Conservation (phyloP, 2,113 vertebrate species). For the Atrichornis clamosus region DNA sequence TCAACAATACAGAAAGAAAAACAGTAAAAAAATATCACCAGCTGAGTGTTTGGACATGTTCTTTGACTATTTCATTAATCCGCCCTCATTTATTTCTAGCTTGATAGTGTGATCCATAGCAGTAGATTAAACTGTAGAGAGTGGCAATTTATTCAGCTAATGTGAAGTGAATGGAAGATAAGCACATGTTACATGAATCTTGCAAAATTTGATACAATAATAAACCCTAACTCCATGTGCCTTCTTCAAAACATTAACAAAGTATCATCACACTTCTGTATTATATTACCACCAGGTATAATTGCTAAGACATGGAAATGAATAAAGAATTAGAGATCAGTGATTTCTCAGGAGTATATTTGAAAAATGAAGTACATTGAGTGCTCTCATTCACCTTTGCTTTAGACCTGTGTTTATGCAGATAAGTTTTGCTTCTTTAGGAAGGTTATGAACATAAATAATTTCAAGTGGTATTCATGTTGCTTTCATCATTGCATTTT, state of each 20-base stretch:
- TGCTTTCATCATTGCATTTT: background rate
- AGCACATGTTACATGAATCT: background rate
- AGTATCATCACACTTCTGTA: background rate
- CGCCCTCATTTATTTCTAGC: slow-evolving; percentile 43
- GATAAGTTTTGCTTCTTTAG: background rate
- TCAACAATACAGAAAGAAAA: background rate
- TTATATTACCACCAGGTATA: background rate
- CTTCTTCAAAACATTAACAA: background rate
- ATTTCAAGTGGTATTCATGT: slow-evolving; percentile 5
- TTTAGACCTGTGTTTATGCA: background rate
- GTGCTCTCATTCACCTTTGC: background rate
- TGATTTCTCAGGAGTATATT: background rate
- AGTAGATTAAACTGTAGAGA: slow-evolving; percentile 31
- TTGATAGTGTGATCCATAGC: slow-evolving; percentile 37
- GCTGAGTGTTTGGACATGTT: slow-evolving; percentile 13
- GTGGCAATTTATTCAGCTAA: slow-evolving; percentile 40
- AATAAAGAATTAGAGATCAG: background rate
- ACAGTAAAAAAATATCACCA: slow-evolving; percentile 16
- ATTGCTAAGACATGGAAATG: background rate
- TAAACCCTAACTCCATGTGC: background rate
- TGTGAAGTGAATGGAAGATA: slow-evolving; percentile 39
- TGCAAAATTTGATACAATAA: slow-evolving; percentile 22
- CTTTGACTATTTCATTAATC: slow-evolving; percentile 30
- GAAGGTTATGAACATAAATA: background rate
- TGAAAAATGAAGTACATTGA: background rate